Evolutionary conservation across 2,113 vertebrate species (phyloP).

Genomic region (Cepphus grylle): DNA sequence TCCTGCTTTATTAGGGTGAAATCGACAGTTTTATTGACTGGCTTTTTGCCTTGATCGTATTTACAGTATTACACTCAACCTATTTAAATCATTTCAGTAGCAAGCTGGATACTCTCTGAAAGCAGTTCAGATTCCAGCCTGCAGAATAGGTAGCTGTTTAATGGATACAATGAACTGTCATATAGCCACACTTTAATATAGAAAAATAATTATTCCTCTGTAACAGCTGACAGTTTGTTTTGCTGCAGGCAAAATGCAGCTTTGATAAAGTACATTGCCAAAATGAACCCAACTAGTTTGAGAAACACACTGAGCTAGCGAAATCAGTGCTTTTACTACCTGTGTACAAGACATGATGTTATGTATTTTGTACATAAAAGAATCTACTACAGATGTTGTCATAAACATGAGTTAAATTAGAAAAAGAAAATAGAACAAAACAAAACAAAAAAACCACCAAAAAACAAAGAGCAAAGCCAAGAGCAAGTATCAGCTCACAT

Average conservation of each 20-base stretch:
- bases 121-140: not conserved
- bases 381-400: not conserved
- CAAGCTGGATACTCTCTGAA: not conserved
- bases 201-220: constrained; percentile 23
- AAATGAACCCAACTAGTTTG: not conserved
- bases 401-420: not conserved
- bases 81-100: not conserved
- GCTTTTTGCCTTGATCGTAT: constrained; percentile 23
- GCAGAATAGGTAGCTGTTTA: constrained; percentile 14
- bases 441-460: not conserved
- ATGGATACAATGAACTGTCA: not conserved
- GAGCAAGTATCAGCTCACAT: not conserved
- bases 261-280: not conserved
- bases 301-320: not conserved
- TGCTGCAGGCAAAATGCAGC: not conserved
- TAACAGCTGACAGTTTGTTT: not conserved
- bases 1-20: constrained; percentile 5
- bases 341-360: not conserved
- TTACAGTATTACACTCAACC: not conserved
- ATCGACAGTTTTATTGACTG: constrained; percentile 27
- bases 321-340: not conserved
- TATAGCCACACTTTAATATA: not conserved
- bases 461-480: not conserved
- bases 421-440: not conserved
- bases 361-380: not conserved